A percentile compares a stretch with the other conserved stretches of the same genome.
Conservation (phyloP, 2,888 invertebrate species). For the Drosophila fulvimacula region DNA sequence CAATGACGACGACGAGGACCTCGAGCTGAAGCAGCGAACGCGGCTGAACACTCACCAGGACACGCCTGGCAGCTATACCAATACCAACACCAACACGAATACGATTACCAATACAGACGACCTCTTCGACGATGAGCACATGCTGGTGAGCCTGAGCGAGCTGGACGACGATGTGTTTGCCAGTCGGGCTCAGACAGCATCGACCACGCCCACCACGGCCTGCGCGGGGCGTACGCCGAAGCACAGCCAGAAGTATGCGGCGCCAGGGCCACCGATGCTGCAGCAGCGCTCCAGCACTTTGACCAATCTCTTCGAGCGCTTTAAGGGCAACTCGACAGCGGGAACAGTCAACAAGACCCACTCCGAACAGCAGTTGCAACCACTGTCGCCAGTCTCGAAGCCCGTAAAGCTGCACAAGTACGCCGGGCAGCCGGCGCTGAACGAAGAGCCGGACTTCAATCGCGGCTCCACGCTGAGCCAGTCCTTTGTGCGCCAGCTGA, state of each 20-base stretch:
- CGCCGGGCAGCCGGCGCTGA: slow-evolving; percentile 67
- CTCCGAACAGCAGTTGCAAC: slow-evolving; percentile 70
- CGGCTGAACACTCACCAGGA: slow-evolving; percentile 6
- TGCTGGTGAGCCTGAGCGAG: slow-evolving; percentile 76
- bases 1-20: slow-evolving; percentile 75
- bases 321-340: slow-evolving; percentile 55
- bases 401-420: slow-evolving; percentile 62
- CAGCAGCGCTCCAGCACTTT: slow-evolving; percentile 78
- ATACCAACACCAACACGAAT: slow-evolving; percentile 40
- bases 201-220: slow-evolving; percentile 60
- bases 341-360: slow-evolving; percentile 58
- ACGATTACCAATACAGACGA: slow-evolving; percentile 61
- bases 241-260: slow-evolving; percentile 70
- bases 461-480: slow-evolving; percentile 84
- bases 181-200: slow-evolving; percentile 56
- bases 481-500: slow-evolving; percentile 83
- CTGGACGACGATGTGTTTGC: slow-evolving; percentile 76
- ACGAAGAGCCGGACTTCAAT: slow-evolving; percentile 77
- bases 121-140: slow-evolving; percentile 66
- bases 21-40: slow-evolving; percentile 39
- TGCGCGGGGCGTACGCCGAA: slow-evolving; percentile 72
- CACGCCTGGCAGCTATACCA: slow-evolving; percentile 31
- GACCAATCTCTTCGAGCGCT: slow-evolving; percentile 81
- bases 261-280: slow-evolving; percentile 65
- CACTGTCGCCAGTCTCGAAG: not conserved